Evolutionary conservation across 2,113 vertebrate genomes (phyloP).

Genomic region (Monopterus albus): DNA sequence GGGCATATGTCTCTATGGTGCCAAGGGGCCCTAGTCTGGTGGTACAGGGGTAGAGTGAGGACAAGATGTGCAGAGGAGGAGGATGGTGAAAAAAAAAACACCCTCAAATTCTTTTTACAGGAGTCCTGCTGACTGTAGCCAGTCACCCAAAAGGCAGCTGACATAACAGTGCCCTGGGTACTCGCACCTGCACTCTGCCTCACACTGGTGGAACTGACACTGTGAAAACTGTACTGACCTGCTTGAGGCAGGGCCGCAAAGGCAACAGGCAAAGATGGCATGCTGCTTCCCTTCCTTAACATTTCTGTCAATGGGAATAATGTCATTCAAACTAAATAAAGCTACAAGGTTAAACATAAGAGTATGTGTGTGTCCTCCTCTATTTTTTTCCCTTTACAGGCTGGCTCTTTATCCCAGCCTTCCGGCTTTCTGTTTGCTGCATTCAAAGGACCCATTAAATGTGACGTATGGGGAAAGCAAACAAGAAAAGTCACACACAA

Average conservation of each 20-base stretch:
- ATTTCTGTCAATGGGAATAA: neutral
- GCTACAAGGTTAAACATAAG: slow-evolving; percentile 20
- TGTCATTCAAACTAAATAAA: slow-evolving; percentile 29
- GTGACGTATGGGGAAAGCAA: slow-evolving; percentile 61
- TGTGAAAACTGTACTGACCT: slow-evolving; percentile 59
- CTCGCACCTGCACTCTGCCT: slow-evolving; percentile 54
- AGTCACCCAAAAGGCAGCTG: slow-evolving; percentile 72
- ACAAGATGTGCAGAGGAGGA: slow-evolving; percentile 35
- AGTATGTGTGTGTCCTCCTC: slow-evolving; percentile 22
- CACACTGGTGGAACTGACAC: slow-evolving; percentile 49
- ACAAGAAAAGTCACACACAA: slow-evolving; percentile 28
- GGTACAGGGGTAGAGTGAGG: slow-evolving; percentile 35
- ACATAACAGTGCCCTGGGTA: slow-evolving; percentile 69
- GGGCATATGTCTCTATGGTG: slow-evolving; percentile 67
- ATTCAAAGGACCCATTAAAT: slow-evolving; percentile 64
- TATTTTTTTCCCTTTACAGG: slow-evolving; percentile 23
- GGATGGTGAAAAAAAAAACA: slow-evolving; percentile 56
- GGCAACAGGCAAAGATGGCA: slow-evolving; percentile 24
- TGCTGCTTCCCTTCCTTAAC: slow-evolving; percentile 15
- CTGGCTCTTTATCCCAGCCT: slow-evolving; percentile 52
- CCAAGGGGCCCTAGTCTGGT: slow-evolving; percentile 46
- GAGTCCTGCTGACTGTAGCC: slow-evolving; percentile 67
- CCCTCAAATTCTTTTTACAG: slow-evolving; percentile 74
- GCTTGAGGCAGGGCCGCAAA: slow-evolving; percentile 20
- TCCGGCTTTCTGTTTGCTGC: slow-evolving; percentile 53